Conservation (phyloP, 2,113 vertebrate genomes). For the Fulmarus glacialis region DNA sequence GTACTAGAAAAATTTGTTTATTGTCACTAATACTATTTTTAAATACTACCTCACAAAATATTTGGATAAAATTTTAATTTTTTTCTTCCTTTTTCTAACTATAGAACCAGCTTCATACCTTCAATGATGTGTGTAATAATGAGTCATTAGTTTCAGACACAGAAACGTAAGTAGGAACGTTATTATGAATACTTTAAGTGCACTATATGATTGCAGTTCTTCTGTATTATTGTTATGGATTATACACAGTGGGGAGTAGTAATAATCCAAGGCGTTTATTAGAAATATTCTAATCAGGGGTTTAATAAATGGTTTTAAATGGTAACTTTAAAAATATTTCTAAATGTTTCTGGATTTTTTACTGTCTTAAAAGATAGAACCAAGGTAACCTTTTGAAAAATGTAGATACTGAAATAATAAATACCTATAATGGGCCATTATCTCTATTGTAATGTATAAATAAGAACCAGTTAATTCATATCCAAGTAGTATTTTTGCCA, state of each 20-base stretch:
- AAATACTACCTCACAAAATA: not conserved
- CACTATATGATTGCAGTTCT: not conserved
- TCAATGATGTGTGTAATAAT: constrained; percentile 99
- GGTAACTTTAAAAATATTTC: not conserved
- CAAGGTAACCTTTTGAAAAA: not conserved
- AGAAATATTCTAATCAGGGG: not conserved
- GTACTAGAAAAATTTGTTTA: not conserved
- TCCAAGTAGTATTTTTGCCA: not conserved
- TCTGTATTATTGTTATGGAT: not conserved
- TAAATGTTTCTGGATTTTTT: not conserved
- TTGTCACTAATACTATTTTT: not conserved
- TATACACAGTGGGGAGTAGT: not conserved
- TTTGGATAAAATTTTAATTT: not conserved
- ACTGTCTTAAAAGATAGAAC: not conserved
- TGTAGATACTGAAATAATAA: not conserved
- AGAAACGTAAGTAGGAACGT: constrained; percentile 91
- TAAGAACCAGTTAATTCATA: not conserved
- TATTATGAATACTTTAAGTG: constrained; percentile 13
- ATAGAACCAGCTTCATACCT: constrained; percentile 98
- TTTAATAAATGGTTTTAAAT: not conserved
- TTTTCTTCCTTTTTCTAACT: constrained; percentile 64
- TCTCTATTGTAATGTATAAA: not conserved
- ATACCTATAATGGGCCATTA: not conserved
- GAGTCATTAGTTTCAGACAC: constrained; percentile 99
- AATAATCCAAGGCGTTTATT: not conserved